A percentile compares a stretch with the other conserved stretches of the same genome.
Evolutionary conservation across 2,797 vertebrate genomes (phyloP).

Genomic region (Danio albolineatus): DNA sequence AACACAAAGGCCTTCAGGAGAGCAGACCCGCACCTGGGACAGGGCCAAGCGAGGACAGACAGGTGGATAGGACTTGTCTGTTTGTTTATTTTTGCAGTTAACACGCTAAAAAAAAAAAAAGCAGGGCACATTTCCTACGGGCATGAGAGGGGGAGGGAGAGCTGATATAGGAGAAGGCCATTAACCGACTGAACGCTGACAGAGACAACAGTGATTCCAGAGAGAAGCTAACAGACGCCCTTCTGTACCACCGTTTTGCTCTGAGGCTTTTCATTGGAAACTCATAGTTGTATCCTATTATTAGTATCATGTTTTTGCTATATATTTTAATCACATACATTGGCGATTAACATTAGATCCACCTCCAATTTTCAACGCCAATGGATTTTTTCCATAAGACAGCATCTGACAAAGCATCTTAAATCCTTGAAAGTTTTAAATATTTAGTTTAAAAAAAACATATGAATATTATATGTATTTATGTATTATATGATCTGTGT

Average conservation of each 20-base stretch:
- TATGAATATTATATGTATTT: too few relatives aligned
- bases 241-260: conserved; percentile 33
- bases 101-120: neutral
- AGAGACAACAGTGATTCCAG: conserved; percentile 44
- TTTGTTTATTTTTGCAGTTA: conserved; percentile 38
- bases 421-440: too few relatives aligned
- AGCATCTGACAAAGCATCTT: too few relatives aligned
- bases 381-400: too few relatives aligned
- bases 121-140: neutral
- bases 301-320: too few relatives aligned
- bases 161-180: conserved; percentile 33
- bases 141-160: neutral
- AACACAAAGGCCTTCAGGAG: conserved; percentile 45
- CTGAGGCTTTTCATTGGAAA: neutral
- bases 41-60: conserved; percentile 37
- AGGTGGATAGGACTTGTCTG: conserved; percentile 43
- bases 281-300: too few relatives aligned
- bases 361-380: too few relatives aligned
- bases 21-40: conserved; percentile 25
- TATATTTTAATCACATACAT: too few relatives aligned
- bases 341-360: too few relatives aligned
- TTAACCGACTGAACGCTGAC: conserved; percentile 28
- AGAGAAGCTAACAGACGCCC: conserved; percentile 27
- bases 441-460: too few relatives aligned
- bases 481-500: too few relatives aligned